Evolutionary conservation across 2,797 vertebrate genomes (phyloP).

Genomic region (Astyanax mexicanus): DNA sequence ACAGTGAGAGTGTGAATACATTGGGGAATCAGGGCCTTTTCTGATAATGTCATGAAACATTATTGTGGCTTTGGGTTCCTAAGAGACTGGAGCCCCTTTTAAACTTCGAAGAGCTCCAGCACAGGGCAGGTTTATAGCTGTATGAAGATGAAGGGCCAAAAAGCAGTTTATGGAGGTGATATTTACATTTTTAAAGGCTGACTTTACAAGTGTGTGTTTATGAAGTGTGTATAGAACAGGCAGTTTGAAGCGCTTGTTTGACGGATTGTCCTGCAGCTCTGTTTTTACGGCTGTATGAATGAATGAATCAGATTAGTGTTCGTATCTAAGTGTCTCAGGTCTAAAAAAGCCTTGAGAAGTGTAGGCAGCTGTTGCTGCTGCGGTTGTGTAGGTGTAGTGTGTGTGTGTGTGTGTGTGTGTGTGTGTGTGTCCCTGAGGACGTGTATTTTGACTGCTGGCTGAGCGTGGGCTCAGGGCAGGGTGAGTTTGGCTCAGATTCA

Average conservation of each 20-base stretch:
- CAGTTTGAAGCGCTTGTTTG: not conserved
- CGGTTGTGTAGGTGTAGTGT: constrained; percentile 13
- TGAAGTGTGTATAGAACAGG: not conserved
- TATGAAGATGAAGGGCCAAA: not conserved
- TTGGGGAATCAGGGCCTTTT: constrained; percentile 23
- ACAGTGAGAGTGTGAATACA: constrained; percentile 23
- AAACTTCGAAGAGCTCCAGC: constrained; percentile 9
- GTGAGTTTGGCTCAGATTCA: constrained; percentile 25
- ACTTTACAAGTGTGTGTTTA: not conserved
- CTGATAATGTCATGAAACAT: constrained; percentile 47
- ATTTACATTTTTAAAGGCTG: not conserved
- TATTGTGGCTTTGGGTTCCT: constrained; percentile 49
- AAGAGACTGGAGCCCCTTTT: constrained; percentile 42
- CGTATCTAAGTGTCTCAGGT: not conserved
- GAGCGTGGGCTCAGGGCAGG: not conserved
- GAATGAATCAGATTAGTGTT: not conserved
- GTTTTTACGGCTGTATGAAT: not conserved
- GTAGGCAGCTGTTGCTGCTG: not conserved
- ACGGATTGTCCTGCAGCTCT: not conserved
- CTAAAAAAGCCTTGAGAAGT: not conserved
- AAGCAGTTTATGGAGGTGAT: not conserved
- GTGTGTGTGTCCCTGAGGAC: constrained; percentile 1
- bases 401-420: not conserved
- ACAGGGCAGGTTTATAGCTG: not conserved
- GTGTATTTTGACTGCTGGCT: constrained; percentile 22